Base-by-base conservation (phyloP, 1,140 invertebrate genomes). In the Drosophila serrata region DNA sequence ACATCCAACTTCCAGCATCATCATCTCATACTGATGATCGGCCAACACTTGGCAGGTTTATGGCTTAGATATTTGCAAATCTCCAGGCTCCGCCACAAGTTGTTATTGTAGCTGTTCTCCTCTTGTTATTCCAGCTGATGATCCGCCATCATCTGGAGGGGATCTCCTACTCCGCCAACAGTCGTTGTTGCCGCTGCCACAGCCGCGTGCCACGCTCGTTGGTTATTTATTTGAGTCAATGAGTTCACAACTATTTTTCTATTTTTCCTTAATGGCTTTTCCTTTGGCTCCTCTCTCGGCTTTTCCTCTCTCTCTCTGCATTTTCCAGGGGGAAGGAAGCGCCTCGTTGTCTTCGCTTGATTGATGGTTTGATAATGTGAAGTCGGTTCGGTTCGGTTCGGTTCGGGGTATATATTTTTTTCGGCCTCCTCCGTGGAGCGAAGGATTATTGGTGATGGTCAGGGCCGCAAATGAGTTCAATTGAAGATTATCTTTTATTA, bases 141-240 rank as follows among this genome's bases (percentile, higher is more conserved):
- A 81, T 79, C 84, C 75, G 62, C 76, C 84, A 69, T 68, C 79
- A 73, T 57, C 77, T 88, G 40, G 70, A 49, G 45, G 70, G 73
- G 68, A 74, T 61, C 69, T 74, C 70, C 48, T 74, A 55, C 62
- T 70, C 63, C 51, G 40, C 31, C 57, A n/a, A 19, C 31, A 22
- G 12, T 11, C 15, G 9, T 13, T 13, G 19, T 17, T 0, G 19
- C 24, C 19, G 12, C 43, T 4, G 27, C 15, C 13, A 4, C 37
- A 3, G 74, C 74, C 74, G 74, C 74, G 74, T 77, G 74, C 74
- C 74, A 59, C 27, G 74, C 40, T 69, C 65, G 62, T 77, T 59
- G 69, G 74, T 84, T 88, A 88, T 88, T 88, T 88, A 88, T 90
- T 88, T 88, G 85, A 88, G 85, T 88, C 84, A 88, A 88, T 88